Evolutionary conservation across 2,797 vertebrate species (phyloP).

Genomic region (Poeciliopsis gracilis): DNA sequence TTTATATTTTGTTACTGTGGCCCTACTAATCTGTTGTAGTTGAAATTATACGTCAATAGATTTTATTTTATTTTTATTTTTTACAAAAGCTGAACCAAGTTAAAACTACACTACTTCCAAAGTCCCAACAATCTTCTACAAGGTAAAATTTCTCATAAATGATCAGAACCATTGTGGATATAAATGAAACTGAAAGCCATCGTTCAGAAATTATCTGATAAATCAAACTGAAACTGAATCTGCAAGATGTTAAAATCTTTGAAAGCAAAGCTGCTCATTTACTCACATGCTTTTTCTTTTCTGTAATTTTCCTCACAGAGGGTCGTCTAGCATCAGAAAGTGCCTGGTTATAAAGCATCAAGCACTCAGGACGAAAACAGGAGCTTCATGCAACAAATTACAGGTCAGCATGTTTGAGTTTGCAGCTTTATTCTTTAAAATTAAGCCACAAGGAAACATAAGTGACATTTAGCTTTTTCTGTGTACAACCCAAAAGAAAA

Average conservation of each 20-base stretch:
- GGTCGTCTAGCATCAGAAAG: slow-evolving; percentile 65
- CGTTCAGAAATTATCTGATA: neutral
- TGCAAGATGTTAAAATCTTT: neutral
- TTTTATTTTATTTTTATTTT: no score
- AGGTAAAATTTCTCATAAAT: neutral
- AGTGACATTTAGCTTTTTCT: neutral
- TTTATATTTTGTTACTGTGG: no score
- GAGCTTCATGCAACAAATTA: slow-evolving; percentile 69
- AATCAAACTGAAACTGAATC: neutral
- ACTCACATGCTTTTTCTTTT: neutral
- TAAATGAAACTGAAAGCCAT: neutral
- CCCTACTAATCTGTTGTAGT: no score
- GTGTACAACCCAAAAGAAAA: neutral
- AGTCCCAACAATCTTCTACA: no score
- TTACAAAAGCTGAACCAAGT: no score
- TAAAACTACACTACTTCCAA: no score
- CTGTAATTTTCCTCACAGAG: slow-evolving; percentile 49
- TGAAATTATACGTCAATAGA: no score
- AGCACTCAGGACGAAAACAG: slow-evolving; percentile 62
- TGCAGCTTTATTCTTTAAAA: neutral
- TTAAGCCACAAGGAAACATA: neutral
- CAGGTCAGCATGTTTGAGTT: slow-evolving; percentile 66
- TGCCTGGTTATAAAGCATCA: slow-evolving; percentile 80
- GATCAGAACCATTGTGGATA: neutral
- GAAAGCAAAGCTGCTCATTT: neutral